A percentile compares a stretch with the other conserved stretches of the same genome.
Evolutionary conservation across 2,888 invertebrate genomes (phyloP).

Genomic region (Hypselothyrea guttata): DNA sequence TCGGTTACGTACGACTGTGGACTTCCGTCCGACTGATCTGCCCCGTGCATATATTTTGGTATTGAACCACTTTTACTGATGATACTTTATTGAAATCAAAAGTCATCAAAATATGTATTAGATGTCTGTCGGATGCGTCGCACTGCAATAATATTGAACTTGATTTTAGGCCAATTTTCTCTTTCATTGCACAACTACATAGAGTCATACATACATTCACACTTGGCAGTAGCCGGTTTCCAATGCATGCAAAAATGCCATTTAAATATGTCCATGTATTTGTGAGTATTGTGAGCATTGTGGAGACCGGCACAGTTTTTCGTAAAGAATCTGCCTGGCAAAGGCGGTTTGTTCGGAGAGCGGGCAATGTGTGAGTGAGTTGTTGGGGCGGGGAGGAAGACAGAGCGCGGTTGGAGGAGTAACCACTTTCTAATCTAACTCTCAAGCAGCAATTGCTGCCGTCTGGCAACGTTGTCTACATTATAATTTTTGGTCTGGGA

Average conservation of each 20-base stretch:
- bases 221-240: constrained; percentile 9
- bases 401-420: constrained; percentile 7
- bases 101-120: no score
- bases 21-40: no score
- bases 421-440: constrained; percentile 9
- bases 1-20: no score
- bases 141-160: constrained; percentile 61
- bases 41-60: no score
- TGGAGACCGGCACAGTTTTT: constrained; percentile 55
- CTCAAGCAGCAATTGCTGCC: constrained; percentile 20
- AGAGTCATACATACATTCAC: neutral
- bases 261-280: constrained; percentile 38
- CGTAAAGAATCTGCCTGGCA: constrained; percentile 53
- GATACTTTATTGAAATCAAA: no score
- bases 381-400: constrained; percentile 22
- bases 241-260: constrained; percentile 62
- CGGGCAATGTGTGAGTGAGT: constrained; percentile 2
- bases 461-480: constrained; percentile 28
- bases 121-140: no score
- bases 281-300: constrained; percentile 10
- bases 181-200: constrained; percentile 54
- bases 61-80: no score
- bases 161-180: constrained; percentile 67
- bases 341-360: no score
- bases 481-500: constrained; percentile 45